phyloP scores from a whole-genome alignment of 92 coral and sea anemone genomes.

The Plumapathes pennacea region DNA sequence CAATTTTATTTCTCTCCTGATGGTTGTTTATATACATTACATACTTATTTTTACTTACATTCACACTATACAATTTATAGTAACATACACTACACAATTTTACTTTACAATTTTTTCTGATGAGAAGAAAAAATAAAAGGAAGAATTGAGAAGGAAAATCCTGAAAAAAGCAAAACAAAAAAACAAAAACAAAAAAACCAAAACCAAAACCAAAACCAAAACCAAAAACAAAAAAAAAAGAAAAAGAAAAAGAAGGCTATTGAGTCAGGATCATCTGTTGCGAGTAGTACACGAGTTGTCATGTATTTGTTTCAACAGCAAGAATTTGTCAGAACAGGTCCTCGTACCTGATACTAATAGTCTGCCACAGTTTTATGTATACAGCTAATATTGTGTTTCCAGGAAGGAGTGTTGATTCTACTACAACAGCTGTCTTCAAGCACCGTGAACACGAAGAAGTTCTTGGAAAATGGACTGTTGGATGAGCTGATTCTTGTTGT shows the following conservation, averaged over 20 bases:
- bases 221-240: background rate
- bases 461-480: slow-evolving; percentile 47
- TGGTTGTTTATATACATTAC: too few relatives aligned
- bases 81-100: too few relatives aligned
- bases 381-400: background rate
- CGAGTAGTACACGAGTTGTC: background rate
- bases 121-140: too few relatives aligned
- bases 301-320: background rate
- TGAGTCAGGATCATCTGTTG: background rate
- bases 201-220: too few relatives aligned
- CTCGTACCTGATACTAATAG: background rate
- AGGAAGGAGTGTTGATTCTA: slow-evolving; percentile 42
- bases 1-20: too few relatives aligned
- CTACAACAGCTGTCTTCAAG: slow-evolving; percentile 27
- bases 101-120: too few relatives aligned
- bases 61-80: too few relatives aligned
- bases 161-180: too few relatives aligned
- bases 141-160: too few relatives aligned
- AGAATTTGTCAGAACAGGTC: background rate
- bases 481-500: slow-evolving; percentile 52
- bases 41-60: too few relatives aligned
- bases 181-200: too few relatives aligned
- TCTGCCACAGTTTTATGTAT: background rate
- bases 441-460: slow-evolving; percentile 40
- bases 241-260: background rate